Percentiles rank a stretch among this genome's conserved stretches.
These are phyloP conservation scores for Myripristis jacobus DNA, from an alignment of 2,797 vertebrate species.

Conservation along the genomic window DNA sequence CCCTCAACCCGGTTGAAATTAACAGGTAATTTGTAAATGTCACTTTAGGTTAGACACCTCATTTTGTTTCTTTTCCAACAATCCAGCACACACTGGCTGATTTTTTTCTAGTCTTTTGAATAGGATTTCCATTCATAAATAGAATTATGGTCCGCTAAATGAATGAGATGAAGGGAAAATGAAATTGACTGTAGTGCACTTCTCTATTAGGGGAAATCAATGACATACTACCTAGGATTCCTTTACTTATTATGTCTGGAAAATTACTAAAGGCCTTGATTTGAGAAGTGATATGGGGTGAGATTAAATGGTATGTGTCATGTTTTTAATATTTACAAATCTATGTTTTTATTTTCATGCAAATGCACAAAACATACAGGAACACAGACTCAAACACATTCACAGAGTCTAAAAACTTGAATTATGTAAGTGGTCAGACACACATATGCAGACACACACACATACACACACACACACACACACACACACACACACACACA, in stretches of 20 bases:
- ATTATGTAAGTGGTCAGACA: neutral
- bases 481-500: neutral
- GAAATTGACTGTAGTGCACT: slow-evolving; percentile 87
- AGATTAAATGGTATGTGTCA: slow-evolving; percentile 69
- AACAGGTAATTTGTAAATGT: slow-evolving; percentile 99
- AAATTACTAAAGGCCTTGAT: slow-evolving; percentile 89
- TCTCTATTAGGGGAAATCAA: slow-evolving; percentile 92
- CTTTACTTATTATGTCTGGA: slow-evolving; percentile 90
- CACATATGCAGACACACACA: neutral
- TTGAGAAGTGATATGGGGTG: slow-evolving; percentile 86
- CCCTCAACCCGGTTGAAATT: slow-evolving; percentile 99
- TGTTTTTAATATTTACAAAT: slow-evolving; percentile 21
- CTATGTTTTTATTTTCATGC: too few relatives aligned
- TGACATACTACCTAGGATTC: slow-evolving; percentile 92
- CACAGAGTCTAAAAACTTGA: slow-evolving; percentile 15
- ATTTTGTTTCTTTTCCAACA: slow-evolving; percentile 98
- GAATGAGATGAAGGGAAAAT: slow-evolving; percentile 93
- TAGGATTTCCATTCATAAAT: slow-evolving; percentile 99
- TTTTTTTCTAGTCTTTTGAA: slow-evolving; percentile 99
- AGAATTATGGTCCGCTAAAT: slow-evolving; percentile 98
- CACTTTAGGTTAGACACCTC: slow-evolving; percentile 99
- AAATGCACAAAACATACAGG: neutral
- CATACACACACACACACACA: too few relatives aligned
- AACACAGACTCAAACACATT: slow-evolving; percentile 11
- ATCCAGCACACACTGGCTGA: slow-evolving; percentile 91